A percentile compares a stretch with the other conserved stretches of the same genome.
Conservation (phyloP, 2,113 vertebrate species). For the Peromyscus californicus region DNA sequence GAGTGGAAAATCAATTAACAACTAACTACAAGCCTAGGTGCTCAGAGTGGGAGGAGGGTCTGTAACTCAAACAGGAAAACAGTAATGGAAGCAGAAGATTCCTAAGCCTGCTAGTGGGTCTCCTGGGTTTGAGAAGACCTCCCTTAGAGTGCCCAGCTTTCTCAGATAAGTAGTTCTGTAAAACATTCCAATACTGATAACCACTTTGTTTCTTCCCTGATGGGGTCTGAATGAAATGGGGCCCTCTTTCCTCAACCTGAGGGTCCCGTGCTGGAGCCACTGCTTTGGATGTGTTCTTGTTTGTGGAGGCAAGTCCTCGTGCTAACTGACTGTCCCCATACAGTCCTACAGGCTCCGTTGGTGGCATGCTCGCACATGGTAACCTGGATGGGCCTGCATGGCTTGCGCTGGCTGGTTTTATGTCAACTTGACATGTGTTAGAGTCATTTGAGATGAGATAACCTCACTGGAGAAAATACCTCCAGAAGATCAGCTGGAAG, state of each 20-base stretch:
- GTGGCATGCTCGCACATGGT: background rate
- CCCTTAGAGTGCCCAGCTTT: background rate
- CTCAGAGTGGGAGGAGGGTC: conserved; percentile 60
- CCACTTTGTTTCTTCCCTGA: background rate
- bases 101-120: background rate
- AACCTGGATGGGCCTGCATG: background rate
- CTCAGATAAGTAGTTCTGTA: conserved; percentile 5
- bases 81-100: conserved; percentile 68
- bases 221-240: background rate
- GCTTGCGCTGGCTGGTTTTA: background rate
- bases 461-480: background rate
- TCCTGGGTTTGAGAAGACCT: background rate
- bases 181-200: background rate
- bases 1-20: conserved; percentile 82
- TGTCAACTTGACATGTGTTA: background rate
- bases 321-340: background rate
- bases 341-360: background rate
- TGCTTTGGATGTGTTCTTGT: background rate
- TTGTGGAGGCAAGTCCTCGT: background rate
- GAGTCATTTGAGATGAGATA: background rate
- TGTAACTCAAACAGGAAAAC: conserved; percentile 60
- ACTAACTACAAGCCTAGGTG: conserved; percentile 70
- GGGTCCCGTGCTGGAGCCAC: background rate
- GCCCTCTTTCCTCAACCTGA: background rate
- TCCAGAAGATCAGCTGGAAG: background rate